Evolutionary conservation across 2,113 vertebrate species (phyloP), one percentile per base, ranked within the genome.

Genomic region (Canis aureus): DNA sequence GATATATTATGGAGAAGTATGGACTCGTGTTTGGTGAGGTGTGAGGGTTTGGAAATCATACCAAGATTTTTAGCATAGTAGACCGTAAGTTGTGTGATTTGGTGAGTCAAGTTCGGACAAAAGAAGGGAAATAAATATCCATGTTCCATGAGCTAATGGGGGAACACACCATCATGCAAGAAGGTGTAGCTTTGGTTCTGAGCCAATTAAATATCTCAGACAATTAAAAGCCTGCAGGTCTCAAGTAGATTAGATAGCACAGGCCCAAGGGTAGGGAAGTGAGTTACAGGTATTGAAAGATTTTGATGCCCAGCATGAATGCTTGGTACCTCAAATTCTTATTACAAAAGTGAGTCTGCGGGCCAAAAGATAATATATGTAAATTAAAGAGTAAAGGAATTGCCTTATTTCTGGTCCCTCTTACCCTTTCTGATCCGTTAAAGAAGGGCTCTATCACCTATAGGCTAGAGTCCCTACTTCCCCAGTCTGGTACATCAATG

Each of bases 361-460:
- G 27, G 32, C 81, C 43, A 82, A 22, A 25, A 35, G 38, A 87
- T 32, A 76, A 5, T n/a, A 38, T 59, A 9, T 53, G 51, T 90
- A 62, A 79, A n/a, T 91, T 71, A 87, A 79, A 84, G 51, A 57
- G 32, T 91, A 59, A 88, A 93, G 32, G 49, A 83, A 60, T 38
- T 73, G 25, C 22, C 66, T 95, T 11, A 62, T 73, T 86, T 93
- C 49, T 69, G 35, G 17, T 32, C 12, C 8, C 15, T 60, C 11
- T 87, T 16, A 38, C 19, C 8, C 4, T 74, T 51, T 67, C 22
- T 62, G 49, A 78, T 78, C 20, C 38, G 78, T 84, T 92, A 38
- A 83, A 83, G 3, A 51, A 76, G 62, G 15, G 20, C 23, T 79
- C 57, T 3, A 9, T 64, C 16, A 69, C 29, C 25, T 53, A 1